Evolutionary conservation across 2,797 vertebrate genomes (phyloP), one percentile per base, ranked within the genome.

Genomic region (Spea hammondii): DNA sequence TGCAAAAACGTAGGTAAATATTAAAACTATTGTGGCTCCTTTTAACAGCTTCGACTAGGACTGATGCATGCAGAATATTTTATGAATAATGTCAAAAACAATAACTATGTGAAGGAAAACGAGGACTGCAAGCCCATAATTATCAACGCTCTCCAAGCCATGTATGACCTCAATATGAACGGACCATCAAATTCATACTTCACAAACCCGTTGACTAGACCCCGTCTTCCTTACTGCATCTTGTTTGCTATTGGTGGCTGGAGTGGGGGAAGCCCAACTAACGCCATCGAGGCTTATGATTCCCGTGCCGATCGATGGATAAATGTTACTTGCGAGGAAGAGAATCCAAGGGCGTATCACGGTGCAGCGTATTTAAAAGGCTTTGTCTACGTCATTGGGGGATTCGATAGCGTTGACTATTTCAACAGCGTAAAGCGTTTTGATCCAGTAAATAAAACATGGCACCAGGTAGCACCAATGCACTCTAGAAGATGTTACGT

Each of bases 221-320:
- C 93, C 5, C 94, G 93, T 9, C 86, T 96, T 69, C 95, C 94
- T 32, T 86, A 84, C 0, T 82, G 87, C 80, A 60, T 96, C 83
- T 79, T 98, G 1, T 88, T 97, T 6, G 93, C 95, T 3, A 89
- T 93, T 0, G 94, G 94, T 0, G 95, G 95, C 74, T 95, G 93
- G 93, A 94, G 91, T 0, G 83, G 49, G 0, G 85, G 83, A 0
- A 82, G 85, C 66, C 91, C 93, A 0, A 94, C 91, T 45, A 93
- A 93, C 0, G 74, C 66, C 79, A 95, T 95, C 0, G 94, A 96
- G 84, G 90, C 90, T 0, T 97, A 95, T 0, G 92, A 96, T 0
- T 6, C 82, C 10, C 86, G 87, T 0, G 87, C 91, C 0, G 78
- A 95, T 79, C 48, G 78, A 65, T 96, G 95, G 95, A 69, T 91